These are phyloP conservation scores for Poliocrania exsul DNA, from an alignment of 2,797 vertebrate genomes.

Conservation along the genomic window DNA sequence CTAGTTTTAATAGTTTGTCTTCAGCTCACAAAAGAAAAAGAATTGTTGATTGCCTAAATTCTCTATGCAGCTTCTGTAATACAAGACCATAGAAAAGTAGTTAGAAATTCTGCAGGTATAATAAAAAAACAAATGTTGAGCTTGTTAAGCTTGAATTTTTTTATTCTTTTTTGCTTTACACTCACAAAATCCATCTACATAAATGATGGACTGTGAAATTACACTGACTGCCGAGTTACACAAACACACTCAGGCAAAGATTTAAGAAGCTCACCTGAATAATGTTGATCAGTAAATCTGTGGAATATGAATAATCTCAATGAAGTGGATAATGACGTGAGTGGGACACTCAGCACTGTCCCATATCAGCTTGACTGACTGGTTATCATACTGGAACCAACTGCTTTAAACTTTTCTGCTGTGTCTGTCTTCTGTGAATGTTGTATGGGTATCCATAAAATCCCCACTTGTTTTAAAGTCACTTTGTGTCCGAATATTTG, in stretches of 20 bases:
- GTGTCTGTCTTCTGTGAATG: rapidly evolving
- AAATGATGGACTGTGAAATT: background rate
- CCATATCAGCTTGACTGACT: rapidly evolving
- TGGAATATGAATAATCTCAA: background rate
- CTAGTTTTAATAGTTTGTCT: background rate
- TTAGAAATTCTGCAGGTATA: background rate
- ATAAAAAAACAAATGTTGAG: background rate
- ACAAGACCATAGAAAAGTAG: background rate
- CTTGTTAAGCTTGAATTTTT: background rate
- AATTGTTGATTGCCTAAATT: background rate
- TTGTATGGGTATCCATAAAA: background rate
- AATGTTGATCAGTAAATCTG: background rate
- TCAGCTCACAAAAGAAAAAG: background rate
- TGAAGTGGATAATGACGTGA: rapidly evolving
- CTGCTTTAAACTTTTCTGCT: background rate
- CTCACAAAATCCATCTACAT: background rate
- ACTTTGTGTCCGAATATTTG: background rate
- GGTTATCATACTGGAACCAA: background rate
- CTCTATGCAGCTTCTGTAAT: background rate
- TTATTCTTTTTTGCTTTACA: background rate
- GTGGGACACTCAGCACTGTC: background rate
- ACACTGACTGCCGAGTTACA: background rate
- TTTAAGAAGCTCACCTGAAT: background rate
- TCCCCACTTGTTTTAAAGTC: rapidly evolving
- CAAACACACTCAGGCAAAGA: background rate